Conservation (phyloP, 2,888 invertebrate genomes). For the Polymixis flavicincta region DNA sequence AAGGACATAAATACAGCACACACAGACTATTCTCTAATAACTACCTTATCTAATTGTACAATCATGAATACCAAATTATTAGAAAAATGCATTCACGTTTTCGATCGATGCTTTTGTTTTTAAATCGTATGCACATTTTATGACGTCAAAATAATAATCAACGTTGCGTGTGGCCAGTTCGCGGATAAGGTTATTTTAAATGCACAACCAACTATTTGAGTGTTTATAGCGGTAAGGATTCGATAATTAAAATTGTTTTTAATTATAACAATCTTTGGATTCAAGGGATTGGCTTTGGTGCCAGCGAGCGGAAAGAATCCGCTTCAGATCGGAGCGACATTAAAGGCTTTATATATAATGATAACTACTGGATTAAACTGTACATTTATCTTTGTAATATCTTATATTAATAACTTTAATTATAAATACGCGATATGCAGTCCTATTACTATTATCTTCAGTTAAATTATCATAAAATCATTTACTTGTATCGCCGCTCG, state of each 20-base stretch:
- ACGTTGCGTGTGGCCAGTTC: conserved; percentile 62
- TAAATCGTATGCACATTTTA: conserved; percentile 27
- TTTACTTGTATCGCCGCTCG: conserved; percentile 48
- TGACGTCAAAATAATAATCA: conserved; percentile 26
- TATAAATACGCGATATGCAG: conserved; percentile 24
- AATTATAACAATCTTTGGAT: conserved; percentile 38
- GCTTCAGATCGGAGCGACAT: background rate
- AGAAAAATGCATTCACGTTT: conserved; percentile 17
- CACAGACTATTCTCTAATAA: background rate
- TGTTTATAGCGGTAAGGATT: conserved; percentile 62
- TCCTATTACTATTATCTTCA: conserved; percentile 30
- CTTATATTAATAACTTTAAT: conserved; percentile 13
- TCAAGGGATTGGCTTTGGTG: conserved; percentile 9
- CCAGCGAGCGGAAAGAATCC: background rate
- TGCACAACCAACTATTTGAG: conserved; percentile 58
- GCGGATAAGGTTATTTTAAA: conserved; percentile 54
- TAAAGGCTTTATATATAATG: background rate
- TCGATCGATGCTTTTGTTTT: conserved; percentile 1
- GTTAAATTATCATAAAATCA: conserved; percentile 49
- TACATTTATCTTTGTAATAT: conserved; percentile 5
- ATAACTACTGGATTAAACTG: conserved; percentile 5
- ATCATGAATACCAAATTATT: background rate
- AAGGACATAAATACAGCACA: background rate
- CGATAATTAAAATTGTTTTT: conserved; percentile 66
- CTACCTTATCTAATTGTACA: background rate